These are phyloP conservation scores for Aphodius sticticus DNA, from an alignment of 2,888 invertebrate genomes.

Conservation along the genomic window DNA sequence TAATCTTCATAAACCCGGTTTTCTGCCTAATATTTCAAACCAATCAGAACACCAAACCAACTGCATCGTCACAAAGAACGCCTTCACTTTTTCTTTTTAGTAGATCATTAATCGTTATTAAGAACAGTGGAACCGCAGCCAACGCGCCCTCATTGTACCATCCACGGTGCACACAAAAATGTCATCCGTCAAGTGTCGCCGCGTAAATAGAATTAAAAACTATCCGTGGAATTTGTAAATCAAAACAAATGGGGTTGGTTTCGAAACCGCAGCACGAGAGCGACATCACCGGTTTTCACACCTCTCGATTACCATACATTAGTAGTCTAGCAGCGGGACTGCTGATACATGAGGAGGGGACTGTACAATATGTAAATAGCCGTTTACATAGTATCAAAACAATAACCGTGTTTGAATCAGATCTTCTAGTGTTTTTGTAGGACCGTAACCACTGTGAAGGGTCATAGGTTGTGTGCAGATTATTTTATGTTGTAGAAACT, in stretches of 20 bases:
- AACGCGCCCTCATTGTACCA: not conserved
- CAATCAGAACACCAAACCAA: not conserved
- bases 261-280: conserved; percentile 11
- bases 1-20: not conserved
- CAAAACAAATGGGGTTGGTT: conserved; percentile 20
- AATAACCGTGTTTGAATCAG: conserved; percentile 24
- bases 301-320: conserved; percentile 45
- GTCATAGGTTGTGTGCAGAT: too few relatives aligned
- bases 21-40: not conserved
- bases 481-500: too few relatives aligned
- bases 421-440: conserved; percentile 24
- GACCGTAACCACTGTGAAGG: not conserved
- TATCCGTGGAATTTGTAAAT: conserved; percentile 19
- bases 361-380: conserved; percentile 24
- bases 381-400: conserved; percentile 25
- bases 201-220: conserved; percentile 23
- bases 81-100: not conserved
- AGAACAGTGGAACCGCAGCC: not conserved
- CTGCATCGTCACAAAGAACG: not conserved
- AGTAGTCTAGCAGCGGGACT: conserved; percentile 12
- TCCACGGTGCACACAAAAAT: not conserved
- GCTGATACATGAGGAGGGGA: conserved; percentile 19
- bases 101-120: not conserved
- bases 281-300: conserved; percentile 35
- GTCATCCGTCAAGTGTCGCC: conserved; percentile 19